Base-by-base conservation (phyloP, 1,140 invertebrate genomes). In the Metaphire vulgaris region DNA sequence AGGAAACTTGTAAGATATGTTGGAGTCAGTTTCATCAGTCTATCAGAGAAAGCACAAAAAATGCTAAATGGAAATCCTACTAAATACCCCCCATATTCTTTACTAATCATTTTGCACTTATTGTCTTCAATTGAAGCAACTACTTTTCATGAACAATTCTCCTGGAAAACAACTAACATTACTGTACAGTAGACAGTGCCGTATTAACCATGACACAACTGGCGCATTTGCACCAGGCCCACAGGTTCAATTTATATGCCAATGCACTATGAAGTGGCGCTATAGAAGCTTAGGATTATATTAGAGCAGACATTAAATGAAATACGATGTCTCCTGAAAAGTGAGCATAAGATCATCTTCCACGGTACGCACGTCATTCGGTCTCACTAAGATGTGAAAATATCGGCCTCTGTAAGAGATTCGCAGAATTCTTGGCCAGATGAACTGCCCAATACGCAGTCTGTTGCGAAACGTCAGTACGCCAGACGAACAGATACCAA, bases 351-450 rank as follows among this genome's bases (percentile, higher is more conserved):
- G n/a, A n/a, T n/a, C n/a, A n/a, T n/a, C n/a, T n/a, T n/a, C n/a
- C n/a, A n/a, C n/a, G n/a, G n/a, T n/a, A 26, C 30, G 2, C 14
- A 26, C 67, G 2, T 69, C 67, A 26, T 69, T 31, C 28, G n/a
- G n/a, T 69, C 30, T 69, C 2, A 73, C 28, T n/a, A 98, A 98
- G 79, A 99, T 93, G 84, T 97, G 98, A 87, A 99, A 99, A 87
- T 97, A 94, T 86, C 98, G 96, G 69, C 96, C 90, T 85, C 97
- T 98, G 88, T 99, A 99, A 67, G 96, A 98, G 83, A 99, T 96
- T 88, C 99, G 99, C 28, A 99, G 87, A 82, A 99, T 99, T 89
- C 98, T 98, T 6, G 97, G 97, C 98, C 98, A 99, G n/a, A 95
- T 94, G 68, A 75, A 78, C 76, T 96, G 90, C 88, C 99, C 98